phyloP scores from a whole-genome alignment of 2,113 vertebrate species.

The Spizaetus ornatus region DNA sequence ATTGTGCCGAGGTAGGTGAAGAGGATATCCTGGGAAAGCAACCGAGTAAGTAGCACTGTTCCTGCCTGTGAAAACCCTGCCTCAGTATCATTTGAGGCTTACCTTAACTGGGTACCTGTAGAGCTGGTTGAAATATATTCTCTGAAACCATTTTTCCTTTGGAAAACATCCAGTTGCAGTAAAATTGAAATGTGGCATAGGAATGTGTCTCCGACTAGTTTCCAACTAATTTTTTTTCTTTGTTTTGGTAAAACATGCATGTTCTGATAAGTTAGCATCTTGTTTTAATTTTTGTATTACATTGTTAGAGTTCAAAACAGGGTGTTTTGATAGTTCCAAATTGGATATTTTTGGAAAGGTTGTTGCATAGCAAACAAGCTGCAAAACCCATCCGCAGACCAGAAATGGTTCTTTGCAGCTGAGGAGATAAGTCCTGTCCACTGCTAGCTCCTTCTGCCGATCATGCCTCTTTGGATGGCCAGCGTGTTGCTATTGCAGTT shows the following conservation, averaged over 20 bases:
- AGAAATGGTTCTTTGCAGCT: background rate
- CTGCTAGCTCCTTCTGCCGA: background rate
- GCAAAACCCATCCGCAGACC: background rate
- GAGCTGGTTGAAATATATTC: background rate
- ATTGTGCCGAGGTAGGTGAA: background rate
- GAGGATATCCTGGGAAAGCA: background rate
- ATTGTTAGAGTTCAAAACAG: background rate
- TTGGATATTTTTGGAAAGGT: background rate
- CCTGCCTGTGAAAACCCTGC: background rate
- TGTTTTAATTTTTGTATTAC: background rate
- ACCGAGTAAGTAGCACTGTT: background rate
- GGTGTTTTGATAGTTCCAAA: background rate
- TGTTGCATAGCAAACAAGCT: background rate
- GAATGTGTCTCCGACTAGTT: background rate
- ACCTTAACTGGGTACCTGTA: background rate
- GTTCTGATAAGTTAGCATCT: background rate
- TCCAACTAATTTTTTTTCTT: background rate
- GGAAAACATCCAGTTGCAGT: background rate
- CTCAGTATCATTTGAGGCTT: background rate
- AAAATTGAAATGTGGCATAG: background rate
- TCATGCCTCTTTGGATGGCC: background rate
- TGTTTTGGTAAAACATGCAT: background rate
- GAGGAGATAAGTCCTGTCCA: background rate
- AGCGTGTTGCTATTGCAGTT: accelerated
- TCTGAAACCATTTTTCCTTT: background rate